Evolutionary conservation across 2,113 vertebrate genomes (phyloP).

Genomic region (Motacilla alba): DNA sequence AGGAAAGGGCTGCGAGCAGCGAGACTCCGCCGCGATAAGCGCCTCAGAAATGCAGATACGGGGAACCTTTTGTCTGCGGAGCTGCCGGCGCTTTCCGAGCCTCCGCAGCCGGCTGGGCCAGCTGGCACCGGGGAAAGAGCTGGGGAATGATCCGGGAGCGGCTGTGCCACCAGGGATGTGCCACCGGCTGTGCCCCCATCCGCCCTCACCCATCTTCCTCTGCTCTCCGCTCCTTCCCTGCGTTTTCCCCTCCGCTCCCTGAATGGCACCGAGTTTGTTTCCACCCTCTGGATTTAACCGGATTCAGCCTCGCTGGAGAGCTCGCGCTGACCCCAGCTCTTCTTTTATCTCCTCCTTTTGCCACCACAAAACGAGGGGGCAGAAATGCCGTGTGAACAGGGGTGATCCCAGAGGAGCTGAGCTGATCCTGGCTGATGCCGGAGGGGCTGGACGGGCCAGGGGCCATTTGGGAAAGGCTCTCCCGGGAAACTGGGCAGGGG

Average conservation of each 20-base stretch:
- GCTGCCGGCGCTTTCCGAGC: not conserved
- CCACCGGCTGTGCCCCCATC: not conserved
- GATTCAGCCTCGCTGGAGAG: not conserved
- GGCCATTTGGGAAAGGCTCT: not conserved
- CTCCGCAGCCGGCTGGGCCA: not conserved
- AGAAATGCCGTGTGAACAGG: not conserved
- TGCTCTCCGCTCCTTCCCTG: not conserved
- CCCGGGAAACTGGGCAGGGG: fast-evolving
- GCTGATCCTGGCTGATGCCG: fast-evolving
- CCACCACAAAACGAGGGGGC: not conserved
- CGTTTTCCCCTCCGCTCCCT: fast-evolving
- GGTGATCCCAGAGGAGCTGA: not conserved
- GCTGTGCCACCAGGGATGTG: not conserved
- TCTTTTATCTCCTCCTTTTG: not conserved
- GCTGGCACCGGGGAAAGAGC: not conserved
- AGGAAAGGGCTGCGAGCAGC: slow-evolving; percentile 32
- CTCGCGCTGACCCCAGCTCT: not conserved
- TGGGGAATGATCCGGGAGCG: not conserved
- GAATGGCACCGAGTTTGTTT: not conserved
- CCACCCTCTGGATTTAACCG: not conserved
- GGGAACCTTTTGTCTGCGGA: slow-evolving; percentile 18
- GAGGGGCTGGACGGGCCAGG: fast-evolving
- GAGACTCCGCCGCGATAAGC: slow-evolving; percentile 15
- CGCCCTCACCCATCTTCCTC: not conserved
- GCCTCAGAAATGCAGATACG: not conserved